These are phyloP conservation scores for Tethya wilhelma DNA, from an alignment of 37 sponge, comb jelly and placozoan species.

Conservation along the genomic window DNA sequence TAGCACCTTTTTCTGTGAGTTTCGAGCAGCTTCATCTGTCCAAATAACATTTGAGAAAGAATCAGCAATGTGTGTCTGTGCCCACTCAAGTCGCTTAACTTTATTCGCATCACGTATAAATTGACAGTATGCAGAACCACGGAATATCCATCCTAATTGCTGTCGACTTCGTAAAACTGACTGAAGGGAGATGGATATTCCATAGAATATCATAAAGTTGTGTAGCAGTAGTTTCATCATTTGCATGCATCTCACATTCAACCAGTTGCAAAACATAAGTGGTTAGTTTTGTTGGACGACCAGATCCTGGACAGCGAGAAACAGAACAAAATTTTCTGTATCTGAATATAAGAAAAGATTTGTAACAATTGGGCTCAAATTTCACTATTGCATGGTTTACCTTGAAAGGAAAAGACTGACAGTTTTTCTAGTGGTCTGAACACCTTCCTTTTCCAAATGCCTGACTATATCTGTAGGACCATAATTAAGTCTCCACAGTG, in stretches of 20 bases:
- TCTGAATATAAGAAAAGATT: not conserved
- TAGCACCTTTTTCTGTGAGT: conserved; percentile 29
- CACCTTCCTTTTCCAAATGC: not conserved
- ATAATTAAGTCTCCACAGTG: too few species aligned
- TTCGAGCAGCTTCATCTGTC: conserved; percentile 41
- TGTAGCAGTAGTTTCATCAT: conserved; percentile 49
- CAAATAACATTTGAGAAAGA: conserved; percentile 41
- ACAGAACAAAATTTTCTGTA: conserved; percentile 2
- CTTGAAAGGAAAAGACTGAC: conserved; percentile 2
- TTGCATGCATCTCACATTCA: conserved; percentile 16
- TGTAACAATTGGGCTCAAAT: not conserved
- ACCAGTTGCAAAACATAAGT: conserved; percentile 2
- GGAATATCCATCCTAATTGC: conserved; percentile 34
- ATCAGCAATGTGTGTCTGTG: conserved; percentile 6
- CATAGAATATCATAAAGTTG: conserved; percentile 24
- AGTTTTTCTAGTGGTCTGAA: conserved; percentile 8
- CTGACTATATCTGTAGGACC: conserved; percentile 1
- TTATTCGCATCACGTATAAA: conserved; percentile 24
- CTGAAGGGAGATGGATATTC: conserved; percentile 6
- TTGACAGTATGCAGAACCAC: conserved; percentile 44
- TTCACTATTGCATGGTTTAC: not conserved
- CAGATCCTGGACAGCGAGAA: conserved; percentile 20
- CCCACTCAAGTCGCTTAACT: conserved; percentile 26
- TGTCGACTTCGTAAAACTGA: not conserved
- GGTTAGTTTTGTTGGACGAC: conserved; percentile 30